Percentiles rank a stretch among this genome's conserved stretches.
Conservation (phyloP, 2,113 vertebrate genomes). For the Lepidothrix coronata region DNA sequence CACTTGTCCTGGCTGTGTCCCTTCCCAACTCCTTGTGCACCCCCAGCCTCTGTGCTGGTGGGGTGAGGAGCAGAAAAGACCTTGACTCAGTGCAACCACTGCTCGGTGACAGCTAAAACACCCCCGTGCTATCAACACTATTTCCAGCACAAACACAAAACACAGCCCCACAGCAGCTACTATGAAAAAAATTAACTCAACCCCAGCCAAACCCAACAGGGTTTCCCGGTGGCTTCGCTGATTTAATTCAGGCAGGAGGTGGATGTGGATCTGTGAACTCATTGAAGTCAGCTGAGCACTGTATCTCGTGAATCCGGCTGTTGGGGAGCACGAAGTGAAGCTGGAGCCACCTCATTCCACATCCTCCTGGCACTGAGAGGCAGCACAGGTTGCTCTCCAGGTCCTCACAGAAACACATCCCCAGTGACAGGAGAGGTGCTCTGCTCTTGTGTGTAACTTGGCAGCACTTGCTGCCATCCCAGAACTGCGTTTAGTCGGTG, state of each 20-base stretch:
- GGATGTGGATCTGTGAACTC: neutral
- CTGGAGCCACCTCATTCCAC: fast-evolving
- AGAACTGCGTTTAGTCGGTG: neutral
- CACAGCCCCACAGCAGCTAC: neutral
- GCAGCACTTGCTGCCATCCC: neutral
- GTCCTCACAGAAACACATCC: neutral
- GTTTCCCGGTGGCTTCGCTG: neutral
- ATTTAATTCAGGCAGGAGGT: neutral
- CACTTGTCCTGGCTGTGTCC: neutral
- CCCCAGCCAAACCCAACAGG: neutral
- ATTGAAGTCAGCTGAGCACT: neutral
- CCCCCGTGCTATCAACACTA: neutral
- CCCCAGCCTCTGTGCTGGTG: neutral
- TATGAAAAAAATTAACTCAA: too few species aligned
- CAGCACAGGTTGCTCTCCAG: neutral
- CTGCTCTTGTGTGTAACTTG: neutral
- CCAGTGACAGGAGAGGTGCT: neutral
- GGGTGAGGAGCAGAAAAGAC: neutral
- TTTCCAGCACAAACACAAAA: neutral
- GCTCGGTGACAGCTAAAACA: neutral
- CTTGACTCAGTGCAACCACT: neutral
- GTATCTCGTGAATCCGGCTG: neutral
- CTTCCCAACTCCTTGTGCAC: neutral
- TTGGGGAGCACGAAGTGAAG: neutral
- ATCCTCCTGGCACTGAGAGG: neutral